Evolutionary conservation across 1,140 invertebrate species (phyloP).

Genomic region (Helicoverpa zea): DNA sequence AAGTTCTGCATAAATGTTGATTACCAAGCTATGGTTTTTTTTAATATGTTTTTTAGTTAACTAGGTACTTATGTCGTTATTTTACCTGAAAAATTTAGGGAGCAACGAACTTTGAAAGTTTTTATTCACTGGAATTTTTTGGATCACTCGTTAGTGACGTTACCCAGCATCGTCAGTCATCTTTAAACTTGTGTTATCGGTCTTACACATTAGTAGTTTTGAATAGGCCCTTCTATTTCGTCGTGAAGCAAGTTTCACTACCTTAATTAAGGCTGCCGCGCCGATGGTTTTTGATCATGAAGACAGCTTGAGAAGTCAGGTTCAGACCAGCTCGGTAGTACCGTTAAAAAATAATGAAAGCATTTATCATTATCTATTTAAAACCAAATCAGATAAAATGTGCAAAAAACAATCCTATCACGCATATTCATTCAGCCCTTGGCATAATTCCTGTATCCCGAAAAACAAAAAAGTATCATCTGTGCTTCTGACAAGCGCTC

Average conservation of each 20-base stretch:
- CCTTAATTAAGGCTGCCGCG: constrained; percentile 64
- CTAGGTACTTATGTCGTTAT: too few relatives aligned
- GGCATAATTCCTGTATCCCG: constrained; percentile 23
- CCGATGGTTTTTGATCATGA: too few relatives aligned
- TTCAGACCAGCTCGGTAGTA: too few relatives aligned
- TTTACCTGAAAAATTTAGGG: too few relatives aligned
- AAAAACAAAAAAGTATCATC: constrained; percentile 65
- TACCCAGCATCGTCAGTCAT: too few relatives aligned
- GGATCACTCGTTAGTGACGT: too few relatives aligned
- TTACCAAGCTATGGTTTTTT: neutral
- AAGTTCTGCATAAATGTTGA: neutral
- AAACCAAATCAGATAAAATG: neutral
- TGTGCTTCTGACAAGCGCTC: constrained; percentile 77
- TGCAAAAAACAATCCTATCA: neutral
- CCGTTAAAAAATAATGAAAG: too few relatives aligned
- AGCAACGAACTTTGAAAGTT: neutral
- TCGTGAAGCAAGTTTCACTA: constrained; percentile 58
- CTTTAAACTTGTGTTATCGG: constrained; percentile 68
- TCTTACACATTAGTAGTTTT: constrained; percentile 68
- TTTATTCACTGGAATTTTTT: too few relatives aligned
- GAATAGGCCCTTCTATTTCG: constrained; percentile 59
- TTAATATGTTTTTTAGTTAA: neutral
- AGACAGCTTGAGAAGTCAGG: too few relatives aligned
- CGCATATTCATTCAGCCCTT: neutral
- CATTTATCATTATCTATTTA: neutral